Base-by-base conservation (phyloP, 1,140 invertebrate species). In the Ephestia elutella region DNA sequence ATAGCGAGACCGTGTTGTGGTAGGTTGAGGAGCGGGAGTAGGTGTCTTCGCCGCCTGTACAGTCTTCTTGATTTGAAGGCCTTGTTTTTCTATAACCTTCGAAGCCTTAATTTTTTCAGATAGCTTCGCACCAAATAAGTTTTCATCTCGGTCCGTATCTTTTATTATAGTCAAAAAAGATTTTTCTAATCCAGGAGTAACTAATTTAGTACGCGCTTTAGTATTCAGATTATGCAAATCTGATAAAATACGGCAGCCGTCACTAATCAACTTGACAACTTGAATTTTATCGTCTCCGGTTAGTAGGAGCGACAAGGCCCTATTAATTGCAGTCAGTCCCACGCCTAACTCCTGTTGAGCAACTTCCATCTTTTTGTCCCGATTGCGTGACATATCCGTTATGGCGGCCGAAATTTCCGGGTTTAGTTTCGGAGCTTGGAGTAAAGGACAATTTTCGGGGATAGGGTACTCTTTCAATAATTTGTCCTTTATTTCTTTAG, bases 71-170 rank as follows among this genome's bases (percentile, higher is more conserved):
- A 70, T 70, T 49, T 72, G 70, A 0, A 59, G 48, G 5, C 68
- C 70, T 21, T 68, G 63, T 28, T 65, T 75, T 32, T 70, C 63
- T 8, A 75, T 66, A 0, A 49, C 44, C 35, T 73, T 73, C 5
- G 59, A 57, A 3, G 68, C 57, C 19, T 73, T 73, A 15, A 70
- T 70, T 56, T 68, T 73, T 7, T 73, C 67, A 3, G 63, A 55
- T 11, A 75, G 54, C 20, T 51, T 38, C 0, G 10, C 54, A 15
- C 73, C 69, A 15, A 68, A 75, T 2, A 75, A 32, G 0, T 54
- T 67, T 7, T 70, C 55, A 18, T 75, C 66, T 20, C 66, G 53
- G 48, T 68, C 62, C 1, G 28, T 30, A 17, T 70, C 63, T 32
- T 65, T 59, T 21, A 70, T 63, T 0, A 70, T 15, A 32, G 62